Evolutionary conservation across 2,888 invertebrate genomes (phyloP).

Genomic region (Drosophila prostipennis): DNA sequence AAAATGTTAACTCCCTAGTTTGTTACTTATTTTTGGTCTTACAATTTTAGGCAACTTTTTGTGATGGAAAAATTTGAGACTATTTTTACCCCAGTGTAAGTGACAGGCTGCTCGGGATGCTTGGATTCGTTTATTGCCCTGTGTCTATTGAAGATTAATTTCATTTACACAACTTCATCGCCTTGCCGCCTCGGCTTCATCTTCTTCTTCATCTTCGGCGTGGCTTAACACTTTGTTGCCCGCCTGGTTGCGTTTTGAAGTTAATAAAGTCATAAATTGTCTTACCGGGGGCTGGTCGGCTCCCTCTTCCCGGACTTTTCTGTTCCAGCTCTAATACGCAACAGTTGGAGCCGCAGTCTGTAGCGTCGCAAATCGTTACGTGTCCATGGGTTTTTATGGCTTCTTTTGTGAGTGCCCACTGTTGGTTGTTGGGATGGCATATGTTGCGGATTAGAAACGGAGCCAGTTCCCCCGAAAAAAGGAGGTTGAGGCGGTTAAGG

Average conservation of each 20-base stretch:
- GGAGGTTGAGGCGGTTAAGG: background rate
- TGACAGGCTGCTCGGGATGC: slow-evolving; percentile 52
- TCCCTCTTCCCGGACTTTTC: slow-evolving; percentile 23
- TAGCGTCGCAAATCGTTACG: slow-evolving; percentile 73
- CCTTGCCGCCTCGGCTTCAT: slow-evolving; percentile 58
- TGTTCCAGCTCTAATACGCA: slow-evolving; percentile 64
- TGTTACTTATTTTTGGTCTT: too few relatives aligned
- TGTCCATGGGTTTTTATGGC: slow-evolving; percentile 69
- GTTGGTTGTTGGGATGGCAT: slow-evolving; percentile 41
- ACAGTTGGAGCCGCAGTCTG: slow-evolving; percentile 49
- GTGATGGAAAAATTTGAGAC: too few relatives aligned
- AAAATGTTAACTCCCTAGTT: too few relatives aligned
- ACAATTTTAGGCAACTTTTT: too few relatives aligned
- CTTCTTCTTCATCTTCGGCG: slow-evolving; percentile 17
- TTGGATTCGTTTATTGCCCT: slow-evolving; percentile 71
- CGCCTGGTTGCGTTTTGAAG: slow-evolving; percentile 73
- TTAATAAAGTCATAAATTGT: slow-evolving; percentile 77
- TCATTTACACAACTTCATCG: slow-evolving; percentile 79
- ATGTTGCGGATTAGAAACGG: slow-evolving; percentile 73
- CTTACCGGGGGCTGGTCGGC: slow-evolving; percentile 69
- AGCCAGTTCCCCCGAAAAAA: slow-evolving; percentile 19
- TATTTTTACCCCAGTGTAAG: background rate
- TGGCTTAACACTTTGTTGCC: slow-evolving; percentile 47
- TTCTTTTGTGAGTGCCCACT: slow-evolving; percentile 61
- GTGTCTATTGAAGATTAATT: slow-evolving; percentile 79